Evolutionary conservation across 2,113 vertebrate species (phyloP).

Genomic region (Cyprinodon tularosa): DNA sequence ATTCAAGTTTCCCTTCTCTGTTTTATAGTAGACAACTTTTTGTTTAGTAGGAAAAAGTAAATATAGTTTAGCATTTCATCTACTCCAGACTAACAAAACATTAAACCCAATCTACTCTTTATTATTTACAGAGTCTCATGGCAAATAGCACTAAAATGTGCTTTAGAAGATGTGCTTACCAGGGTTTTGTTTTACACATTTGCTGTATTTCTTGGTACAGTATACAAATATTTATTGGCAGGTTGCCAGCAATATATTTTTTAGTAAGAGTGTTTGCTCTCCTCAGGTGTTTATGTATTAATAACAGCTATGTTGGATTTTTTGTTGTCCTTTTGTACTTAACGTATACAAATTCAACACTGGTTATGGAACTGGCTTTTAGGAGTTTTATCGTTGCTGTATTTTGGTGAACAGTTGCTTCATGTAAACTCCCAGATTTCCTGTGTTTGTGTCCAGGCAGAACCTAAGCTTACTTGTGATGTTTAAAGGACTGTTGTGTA

Average conservation of each 20-base stretch:
- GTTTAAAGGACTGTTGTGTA: not conserved
- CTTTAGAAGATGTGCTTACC: no score
- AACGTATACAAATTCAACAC: slow-evolving; percentile 1
- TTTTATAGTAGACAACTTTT: not conserved
- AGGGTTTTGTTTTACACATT: not conserved
- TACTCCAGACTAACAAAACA: not conserved
- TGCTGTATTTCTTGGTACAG: not conserved
- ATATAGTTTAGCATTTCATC: not conserved
- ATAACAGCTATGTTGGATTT: not conserved
- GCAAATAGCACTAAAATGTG: not conserved
- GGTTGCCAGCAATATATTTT: no score
- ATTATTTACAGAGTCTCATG: not conserved
- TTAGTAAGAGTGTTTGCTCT: not conserved
- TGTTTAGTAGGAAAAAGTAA: not conserved
- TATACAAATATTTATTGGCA: not conserved
- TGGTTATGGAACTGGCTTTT: not conserved
- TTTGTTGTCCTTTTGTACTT: not conserved
- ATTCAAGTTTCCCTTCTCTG: no score
- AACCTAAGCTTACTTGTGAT: not conserved
- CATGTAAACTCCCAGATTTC: not conserved
- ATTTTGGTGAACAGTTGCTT: not conserved
- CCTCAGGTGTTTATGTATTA: not conserved
- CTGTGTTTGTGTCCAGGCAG: not conserved
- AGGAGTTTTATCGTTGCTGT: not conserved
- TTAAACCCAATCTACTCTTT: not conserved